Percentiles rank a stretch among this genome's conserved stretches.
These are phyloP conservation scores for Keiferia lycopersicella DNA, from an alignment of 2,888 invertebrate species.

Conservation along the genomic window DNA sequence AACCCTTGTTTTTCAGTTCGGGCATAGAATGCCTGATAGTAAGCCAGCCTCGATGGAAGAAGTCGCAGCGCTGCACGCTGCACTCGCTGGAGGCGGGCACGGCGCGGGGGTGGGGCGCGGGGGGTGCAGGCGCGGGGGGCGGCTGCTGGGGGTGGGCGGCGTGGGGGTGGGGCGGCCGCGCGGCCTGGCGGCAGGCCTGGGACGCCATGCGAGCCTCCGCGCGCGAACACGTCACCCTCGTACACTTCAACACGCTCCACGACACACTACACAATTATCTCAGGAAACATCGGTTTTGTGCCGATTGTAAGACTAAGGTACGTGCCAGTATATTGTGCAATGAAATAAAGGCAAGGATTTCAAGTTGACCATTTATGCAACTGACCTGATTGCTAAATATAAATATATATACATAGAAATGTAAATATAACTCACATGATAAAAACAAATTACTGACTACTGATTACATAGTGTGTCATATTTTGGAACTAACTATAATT, in stretches of 20 bases:
- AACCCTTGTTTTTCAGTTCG: conserved; percentile 69
- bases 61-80: conserved; percentile 92
- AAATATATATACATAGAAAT: too few relatives aligned
- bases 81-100: conserved; percentile 95
- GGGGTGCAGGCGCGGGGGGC: conserved; percentile 83
- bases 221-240: conserved; percentile 91
- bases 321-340: background rate
- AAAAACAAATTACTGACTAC: background rate
- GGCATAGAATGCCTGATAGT: conserved; percentile 89
- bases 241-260: conserved; percentile 91
- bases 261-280: conserved; percentile 94
- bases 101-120: conserved; percentile 83
- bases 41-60: conserved; percentile 91
- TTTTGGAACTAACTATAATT: too few relatives aligned
- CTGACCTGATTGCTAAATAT: background rate
- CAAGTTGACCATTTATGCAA: background rate
- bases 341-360: background rate
- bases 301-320: conserved; percentile 96
- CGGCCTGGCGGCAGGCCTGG: conserved; percentile 92
- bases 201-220: conserved; percentile 91
- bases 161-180: conserved; percentile 86
- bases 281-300: conserved; percentile 96
- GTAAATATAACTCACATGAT: background rate
- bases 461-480: background rate
- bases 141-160: conserved; percentile 84